These are phyloP conservation scores for Morus bassanus DNA, from an alignment of 2,797 vertebrate species.

Conservation along the genomic window DNA sequence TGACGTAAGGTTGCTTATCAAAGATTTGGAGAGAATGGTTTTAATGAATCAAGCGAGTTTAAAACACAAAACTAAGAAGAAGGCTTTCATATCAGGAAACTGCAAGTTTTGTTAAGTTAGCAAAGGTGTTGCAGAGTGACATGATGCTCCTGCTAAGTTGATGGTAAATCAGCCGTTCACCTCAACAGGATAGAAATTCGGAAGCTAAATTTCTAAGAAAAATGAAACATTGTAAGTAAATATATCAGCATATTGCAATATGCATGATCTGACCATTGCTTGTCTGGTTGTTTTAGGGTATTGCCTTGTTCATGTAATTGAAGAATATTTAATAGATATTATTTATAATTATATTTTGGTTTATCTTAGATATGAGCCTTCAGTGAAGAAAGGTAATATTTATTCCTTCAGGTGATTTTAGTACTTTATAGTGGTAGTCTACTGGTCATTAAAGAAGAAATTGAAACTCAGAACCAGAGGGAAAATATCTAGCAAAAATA, in stretches of 20 bases:
- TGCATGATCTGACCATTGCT: accelerated
- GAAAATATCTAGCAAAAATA: neutral
- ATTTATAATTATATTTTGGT: neutral
- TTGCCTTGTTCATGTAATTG: neutral
- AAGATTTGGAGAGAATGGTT: neutral
- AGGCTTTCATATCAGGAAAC: neutral
- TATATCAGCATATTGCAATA: neutral
- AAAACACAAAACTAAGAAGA: neutral
- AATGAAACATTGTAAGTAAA: neutral
- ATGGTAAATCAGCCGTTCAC: neutral
- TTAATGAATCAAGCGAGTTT: neutral
- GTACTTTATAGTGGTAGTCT: neutral
- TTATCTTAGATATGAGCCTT: neutral
- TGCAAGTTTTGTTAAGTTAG: neutral
- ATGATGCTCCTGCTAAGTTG: neutral
- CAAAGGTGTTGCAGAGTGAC: neutral
- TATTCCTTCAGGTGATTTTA: neutral
- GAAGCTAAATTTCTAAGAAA: neutral
- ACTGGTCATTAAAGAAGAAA: neutral
- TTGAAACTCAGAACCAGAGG: neutral
- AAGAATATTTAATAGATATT: neutral
- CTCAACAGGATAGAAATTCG: neutral
- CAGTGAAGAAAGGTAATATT: neutral
- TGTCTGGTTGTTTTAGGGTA: neutral
- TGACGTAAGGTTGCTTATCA: neutral